These are phyloP conservation scores for Hofmannophila pseudospretella DNA, from an alignment of 2,888 invertebrate species.

Conservation along the genomic window DNA sequence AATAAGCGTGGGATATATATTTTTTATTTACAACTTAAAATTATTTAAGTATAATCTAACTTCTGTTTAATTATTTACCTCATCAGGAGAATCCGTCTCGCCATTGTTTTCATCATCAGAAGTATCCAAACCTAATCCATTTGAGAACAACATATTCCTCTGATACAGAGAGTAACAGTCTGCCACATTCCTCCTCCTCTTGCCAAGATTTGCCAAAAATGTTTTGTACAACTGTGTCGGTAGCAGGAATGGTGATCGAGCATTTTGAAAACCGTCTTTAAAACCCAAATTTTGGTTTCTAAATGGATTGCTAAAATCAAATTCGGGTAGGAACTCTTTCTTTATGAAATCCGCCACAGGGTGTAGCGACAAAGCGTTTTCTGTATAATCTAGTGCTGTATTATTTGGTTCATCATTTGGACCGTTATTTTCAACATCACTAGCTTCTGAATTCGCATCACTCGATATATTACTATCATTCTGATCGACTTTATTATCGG, in stretches of 20 bases:
- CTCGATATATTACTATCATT: constrained; percentile 60
- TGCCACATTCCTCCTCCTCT: constrained; percentile 62
- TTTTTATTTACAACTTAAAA: too few species aligned
- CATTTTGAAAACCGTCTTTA: constrained; percentile 58
- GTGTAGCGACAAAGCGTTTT: constrained; percentile 55
- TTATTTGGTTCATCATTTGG: constrained; percentile 44
- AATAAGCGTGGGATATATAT: too few species aligned
- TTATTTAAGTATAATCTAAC: too few species aligned
- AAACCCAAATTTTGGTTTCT: constrained; percentile 58
- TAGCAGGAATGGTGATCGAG: constrained; percentile 78
- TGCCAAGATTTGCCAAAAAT: constrained; percentile 81
- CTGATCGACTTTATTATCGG: constrained; percentile 50
- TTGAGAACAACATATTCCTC: constrained; percentile 77
- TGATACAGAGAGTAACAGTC: constrained; percentile 70
- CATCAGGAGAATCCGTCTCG: constrained; percentile 67
- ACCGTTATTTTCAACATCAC: constrained; percentile 63
- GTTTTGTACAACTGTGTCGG: constrained; percentile 89
- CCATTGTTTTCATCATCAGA: constrained; percentile 66
- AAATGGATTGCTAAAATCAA: constrained; percentile 64
- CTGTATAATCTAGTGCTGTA: constrained; percentile 59
- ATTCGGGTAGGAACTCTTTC: constrained; percentile 69
- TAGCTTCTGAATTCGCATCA: constrained; percentile 61
- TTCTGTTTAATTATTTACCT: too few species aligned
- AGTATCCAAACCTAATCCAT: constrained; percentile 56
- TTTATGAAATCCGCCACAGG: constrained; percentile 72